These are phyloP conservation scores for Hydropsyche betteni DNA, from an alignment of 2,888 invertebrate genomes.

Conservation along the genomic window DNA sequence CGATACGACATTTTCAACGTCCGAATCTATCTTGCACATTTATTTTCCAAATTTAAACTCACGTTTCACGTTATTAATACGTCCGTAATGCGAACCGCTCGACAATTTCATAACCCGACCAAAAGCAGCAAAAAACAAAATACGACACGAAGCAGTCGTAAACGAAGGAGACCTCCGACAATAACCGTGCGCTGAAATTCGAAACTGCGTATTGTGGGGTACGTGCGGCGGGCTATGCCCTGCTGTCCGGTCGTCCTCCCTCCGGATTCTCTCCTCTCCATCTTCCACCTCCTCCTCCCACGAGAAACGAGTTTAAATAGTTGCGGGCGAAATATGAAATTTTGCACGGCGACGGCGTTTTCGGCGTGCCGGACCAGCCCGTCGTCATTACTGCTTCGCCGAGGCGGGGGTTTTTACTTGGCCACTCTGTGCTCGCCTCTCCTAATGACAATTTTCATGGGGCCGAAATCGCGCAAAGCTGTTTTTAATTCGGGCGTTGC, in stretches of 20 bases:
- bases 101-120: no score
- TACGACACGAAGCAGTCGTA: no score
- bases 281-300: no score
- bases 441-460: constrained; percentile 44
- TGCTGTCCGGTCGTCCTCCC: not conserved
- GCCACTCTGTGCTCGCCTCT: not conserved
- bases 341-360: constrained; percentile 47
- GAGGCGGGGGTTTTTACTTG: not conserved
- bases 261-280: no score
- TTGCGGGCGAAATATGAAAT: constrained; percentile 52
- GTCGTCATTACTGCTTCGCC: not conserved
- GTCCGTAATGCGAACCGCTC: no score
- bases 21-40: no score
- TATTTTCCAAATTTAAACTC: no score
- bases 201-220: constrained; percentile 11
- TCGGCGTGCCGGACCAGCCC: constrained; percentile 36
- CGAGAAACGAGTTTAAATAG: constrained; percentile 51
- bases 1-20: no score
- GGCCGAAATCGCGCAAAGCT: not conserved
- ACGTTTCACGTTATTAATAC: no score
- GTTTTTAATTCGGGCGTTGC: constrained; percentile 15
- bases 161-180: no score
- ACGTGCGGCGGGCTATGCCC: no score
- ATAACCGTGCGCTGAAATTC: constrained; percentile 20
- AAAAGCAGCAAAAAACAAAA: no score